phyloP scores from a whole-genome alignment of 2,888 invertebrate species.

The Amblyteles armatorius region DNA sequence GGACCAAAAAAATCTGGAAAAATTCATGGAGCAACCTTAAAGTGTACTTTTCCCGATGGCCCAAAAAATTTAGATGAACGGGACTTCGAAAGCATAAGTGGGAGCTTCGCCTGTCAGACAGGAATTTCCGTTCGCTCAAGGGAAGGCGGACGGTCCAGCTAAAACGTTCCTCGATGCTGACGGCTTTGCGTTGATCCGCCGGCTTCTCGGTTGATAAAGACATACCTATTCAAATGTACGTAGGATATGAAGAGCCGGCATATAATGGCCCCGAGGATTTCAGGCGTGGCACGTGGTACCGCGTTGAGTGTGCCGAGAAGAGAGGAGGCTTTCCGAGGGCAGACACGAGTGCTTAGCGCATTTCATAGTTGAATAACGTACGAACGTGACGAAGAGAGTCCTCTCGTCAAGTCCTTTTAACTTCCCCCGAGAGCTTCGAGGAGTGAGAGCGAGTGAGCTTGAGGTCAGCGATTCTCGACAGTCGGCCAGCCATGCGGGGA shows the following conservation, averaged over 20 bases:
- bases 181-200: too few species aligned
- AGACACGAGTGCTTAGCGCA: slow-evolving; percentile 12
- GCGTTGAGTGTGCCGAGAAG: background rate
- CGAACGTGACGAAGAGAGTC: slow-evolving; percentile 8
- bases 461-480: slow-evolving; percentile 14
- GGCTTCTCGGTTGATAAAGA: slow-evolving; percentile 13
- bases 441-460: background rate
- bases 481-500: background rate
- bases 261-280: slow-evolving; percentile 25
- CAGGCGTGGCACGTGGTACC: background rate
- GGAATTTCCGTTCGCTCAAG: background rate
- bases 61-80: too few species aligned
- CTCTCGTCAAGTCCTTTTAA: slow-evolving; percentile 23
- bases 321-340: background rate
- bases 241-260: slow-evolving; percentile 21
- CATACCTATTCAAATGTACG: slow-evolving; percentile 17
- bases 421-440: background rate
- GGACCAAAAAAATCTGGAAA: too few species aligned
- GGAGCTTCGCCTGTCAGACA: background rate
- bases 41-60: too few species aligned
- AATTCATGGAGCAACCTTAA: too few species aligned
- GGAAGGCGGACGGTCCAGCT: background rate
- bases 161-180: background rate
- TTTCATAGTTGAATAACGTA: slow-evolving; percentile 22
- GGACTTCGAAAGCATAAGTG: background rate